A percentile compares a stretch with the other conserved stretches of the same genome.
These are phyloP conservation scores for Paradoxurus hermaphroditus DNA, from an alignment of 2,113 vertebrate genomes.

Conservation along the genomic window DNA sequence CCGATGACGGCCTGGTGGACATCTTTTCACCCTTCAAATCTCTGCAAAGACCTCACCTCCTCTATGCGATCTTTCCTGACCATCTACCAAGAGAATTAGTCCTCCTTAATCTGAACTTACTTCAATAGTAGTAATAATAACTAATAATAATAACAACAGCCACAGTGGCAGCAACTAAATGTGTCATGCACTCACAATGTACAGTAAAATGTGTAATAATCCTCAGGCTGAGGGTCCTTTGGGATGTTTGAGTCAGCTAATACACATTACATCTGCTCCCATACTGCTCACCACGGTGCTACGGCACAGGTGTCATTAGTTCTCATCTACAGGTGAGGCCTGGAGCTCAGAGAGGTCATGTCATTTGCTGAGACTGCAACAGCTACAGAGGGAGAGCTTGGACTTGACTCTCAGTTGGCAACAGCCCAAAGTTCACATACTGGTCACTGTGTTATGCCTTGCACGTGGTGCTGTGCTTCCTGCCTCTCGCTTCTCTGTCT, in stretches of 20 bases:
- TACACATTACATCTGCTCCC: rapidly evolving
- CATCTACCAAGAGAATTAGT: not conserved
- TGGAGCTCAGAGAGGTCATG: not conserved
- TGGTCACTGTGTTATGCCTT: not conserved
- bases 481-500: not conserved
- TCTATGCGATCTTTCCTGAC: not conserved
- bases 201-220: not conserved
- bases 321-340: not conserved
- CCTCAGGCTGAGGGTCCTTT: not conserved
- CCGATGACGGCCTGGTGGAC: not conserved
- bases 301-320: not conserved
- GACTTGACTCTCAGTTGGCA: not conserved
- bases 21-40: not conserved
- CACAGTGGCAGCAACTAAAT: not conserved
- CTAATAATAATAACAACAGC: not conserved
- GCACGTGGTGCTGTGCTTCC: not conserved
- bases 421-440: not conserved
- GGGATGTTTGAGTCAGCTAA: not conserved
- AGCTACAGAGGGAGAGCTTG: not conserved
- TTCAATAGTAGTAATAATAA: not conserved
- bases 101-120: not conserved
- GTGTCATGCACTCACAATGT: not conserved
- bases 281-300: not conserved
- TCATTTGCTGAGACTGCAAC: not conserved
- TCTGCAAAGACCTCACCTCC: not conserved